Evolutionary conservation across 2,113 vertebrate species (phyloP).

Genomic region (Gymnobelideus leadbeateri): DNA sequence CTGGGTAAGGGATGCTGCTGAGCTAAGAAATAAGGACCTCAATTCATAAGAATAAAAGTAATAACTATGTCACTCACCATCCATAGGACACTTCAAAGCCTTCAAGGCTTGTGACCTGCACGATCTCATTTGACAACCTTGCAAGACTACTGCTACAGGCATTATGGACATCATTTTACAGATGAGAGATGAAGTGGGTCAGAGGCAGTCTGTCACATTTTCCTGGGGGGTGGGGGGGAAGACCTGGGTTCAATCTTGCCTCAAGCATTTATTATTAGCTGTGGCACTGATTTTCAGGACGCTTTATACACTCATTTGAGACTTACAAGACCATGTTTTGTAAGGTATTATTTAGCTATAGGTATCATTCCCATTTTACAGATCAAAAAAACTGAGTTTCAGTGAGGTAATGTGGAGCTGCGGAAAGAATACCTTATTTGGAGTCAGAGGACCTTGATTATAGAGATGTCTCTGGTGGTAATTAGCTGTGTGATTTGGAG

Average conservation of each 20-base stretch:
- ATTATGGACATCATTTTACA: background rate
- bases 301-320: background rate
- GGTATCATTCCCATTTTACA: background rate
- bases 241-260: background rate
- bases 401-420: background rate
- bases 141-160: background rate
- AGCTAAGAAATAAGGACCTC: slow-evolving; percentile 22
- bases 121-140: background rate
- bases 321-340: background rate
- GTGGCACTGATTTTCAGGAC: background rate
- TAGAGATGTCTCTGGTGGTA: background rate
- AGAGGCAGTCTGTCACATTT: background rate
- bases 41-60: background rate
- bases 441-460: background rate
- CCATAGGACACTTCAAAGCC: background rate
- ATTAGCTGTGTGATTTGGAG: background rate
- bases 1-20: background rate
- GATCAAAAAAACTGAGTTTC: background rate
- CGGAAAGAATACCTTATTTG: background rate
- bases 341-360: background rate
- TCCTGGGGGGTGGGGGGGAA: background rate
- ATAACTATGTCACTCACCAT: background rate
- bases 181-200: background rate
- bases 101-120: background rate
- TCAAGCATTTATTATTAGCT: background rate